Conservation (phyloP, 2,113 vertebrate genomes). For the Sinocyclocheilus anophthalmus region DNA sequence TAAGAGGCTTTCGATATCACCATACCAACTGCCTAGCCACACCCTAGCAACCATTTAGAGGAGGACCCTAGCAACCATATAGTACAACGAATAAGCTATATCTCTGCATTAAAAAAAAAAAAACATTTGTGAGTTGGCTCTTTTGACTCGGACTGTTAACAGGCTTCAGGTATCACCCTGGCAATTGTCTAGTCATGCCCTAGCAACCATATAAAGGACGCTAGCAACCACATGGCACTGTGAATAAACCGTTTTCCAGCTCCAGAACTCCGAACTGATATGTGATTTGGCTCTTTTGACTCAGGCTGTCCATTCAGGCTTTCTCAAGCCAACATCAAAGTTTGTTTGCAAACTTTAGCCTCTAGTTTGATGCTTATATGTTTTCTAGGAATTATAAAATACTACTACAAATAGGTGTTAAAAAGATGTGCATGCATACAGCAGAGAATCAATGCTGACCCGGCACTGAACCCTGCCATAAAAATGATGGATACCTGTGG, state of each 20-base stretch:
- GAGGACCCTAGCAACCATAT: background rate
- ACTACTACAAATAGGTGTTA: background rate
- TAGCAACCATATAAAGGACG: background rate
- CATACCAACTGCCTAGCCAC: too few relatives aligned
- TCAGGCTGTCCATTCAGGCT: background rate
- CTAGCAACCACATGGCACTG: background rate
- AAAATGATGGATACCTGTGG: constrained; percentile 45
- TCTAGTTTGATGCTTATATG: background rate
- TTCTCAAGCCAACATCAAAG: background rate
- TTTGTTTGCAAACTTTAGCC: too few relatives aligned
- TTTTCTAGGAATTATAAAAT: background rate
- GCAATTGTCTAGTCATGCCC: background rate
- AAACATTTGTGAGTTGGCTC: too few relatives aligned
- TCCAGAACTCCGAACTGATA: too few relatives aligned
- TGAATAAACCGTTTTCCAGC: background rate
- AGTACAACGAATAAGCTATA: too few relatives aligned
- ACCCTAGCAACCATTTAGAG: too few relatives aligned
- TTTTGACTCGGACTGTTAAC: too few relatives aligned
- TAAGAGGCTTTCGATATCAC: too few relatives aligned
- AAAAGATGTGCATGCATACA: background rate
- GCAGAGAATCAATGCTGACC: constrained; percentile 11
- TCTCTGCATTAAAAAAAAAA: too few relatives aligned
- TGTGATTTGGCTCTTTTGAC: background rate
- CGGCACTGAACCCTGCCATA: constrained; percentile 9
- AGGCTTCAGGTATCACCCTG: background rate